Evolutionary conservation across 1,140 invertebrate species (phyloP).

Genomic region (Dendrolimus punctatus): DNA sequence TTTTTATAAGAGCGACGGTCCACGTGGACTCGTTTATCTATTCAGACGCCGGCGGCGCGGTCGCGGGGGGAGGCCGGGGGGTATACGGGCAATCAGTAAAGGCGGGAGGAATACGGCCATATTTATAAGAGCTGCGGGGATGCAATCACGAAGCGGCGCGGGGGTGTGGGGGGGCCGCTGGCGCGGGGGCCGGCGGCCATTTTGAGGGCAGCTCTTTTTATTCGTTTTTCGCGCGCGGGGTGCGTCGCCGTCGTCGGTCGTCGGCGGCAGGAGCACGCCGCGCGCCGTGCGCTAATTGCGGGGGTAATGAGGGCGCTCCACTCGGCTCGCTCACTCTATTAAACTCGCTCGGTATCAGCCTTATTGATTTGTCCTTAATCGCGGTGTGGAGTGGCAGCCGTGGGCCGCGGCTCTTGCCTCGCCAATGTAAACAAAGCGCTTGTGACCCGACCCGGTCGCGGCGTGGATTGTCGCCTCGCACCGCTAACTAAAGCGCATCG

Average conservation of each 20-base stretch:
- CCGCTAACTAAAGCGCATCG: constrained; percentile 48
- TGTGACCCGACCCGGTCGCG: constrained; percentile 20
- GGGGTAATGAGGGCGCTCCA: constrained; percentile 69
- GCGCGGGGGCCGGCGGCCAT: constrained; percentile 67
- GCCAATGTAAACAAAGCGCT: constrained; percentile 53
- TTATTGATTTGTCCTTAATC: constrained; percentile 70
- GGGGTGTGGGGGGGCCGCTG: constrained; percentile 43
- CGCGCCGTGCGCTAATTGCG: constrained; percentile 68
- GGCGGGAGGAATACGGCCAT: constrained; percentile 72
- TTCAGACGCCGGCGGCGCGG: constrained; percentile 71
- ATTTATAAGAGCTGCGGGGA: constrained; percentile 73
- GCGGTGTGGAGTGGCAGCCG: constrained; percentile 48
- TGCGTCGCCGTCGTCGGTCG: constrained; percentile 63
- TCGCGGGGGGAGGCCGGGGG: constrained; percentile 66
- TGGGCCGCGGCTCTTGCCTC: constrained; percentile 18
- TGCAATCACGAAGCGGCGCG: constrained; percentile 72
- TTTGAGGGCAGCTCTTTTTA: constrained; percentile 73
- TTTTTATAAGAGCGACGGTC: constrained; percentile 70
- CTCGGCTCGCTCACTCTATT: constrained; percentile 67
- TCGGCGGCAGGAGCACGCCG: constrained; percentile 56
- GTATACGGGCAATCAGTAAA: constrained; percentile 74
- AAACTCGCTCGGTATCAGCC: constrained; percentile 67
- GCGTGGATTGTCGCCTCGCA: constrained; percentile 7
- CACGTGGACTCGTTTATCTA: constrained; percentile 74
- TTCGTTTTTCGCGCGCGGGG: constrained; percentile 69